These are phyloP conservation scores for Enteromius thamalakanensis DNA, from an alignment of 2,797 vertebrate species.

Conservation along the genomic window DNA sequence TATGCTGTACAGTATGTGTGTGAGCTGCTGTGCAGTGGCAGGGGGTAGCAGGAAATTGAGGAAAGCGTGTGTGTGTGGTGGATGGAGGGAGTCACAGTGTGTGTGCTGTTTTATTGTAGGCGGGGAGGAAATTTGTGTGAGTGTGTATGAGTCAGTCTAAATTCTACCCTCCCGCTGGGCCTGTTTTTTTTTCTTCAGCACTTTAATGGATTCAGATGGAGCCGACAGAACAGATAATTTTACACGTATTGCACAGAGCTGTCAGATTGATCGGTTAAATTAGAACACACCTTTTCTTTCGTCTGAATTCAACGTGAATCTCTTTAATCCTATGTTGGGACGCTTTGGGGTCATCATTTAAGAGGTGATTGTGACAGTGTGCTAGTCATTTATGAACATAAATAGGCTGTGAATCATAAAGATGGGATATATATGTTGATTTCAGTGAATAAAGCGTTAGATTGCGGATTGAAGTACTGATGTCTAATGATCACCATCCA, in stretches of 20 bases:
- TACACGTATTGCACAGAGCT: constrained; percentile 29
- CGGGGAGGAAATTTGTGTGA: constrained; percentile 26
- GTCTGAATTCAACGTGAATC: background rate
- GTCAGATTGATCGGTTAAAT: constrained; percentile 8
- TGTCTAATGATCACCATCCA: constrained; percentile 1
- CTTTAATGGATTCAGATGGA: constrained; percentile 41
- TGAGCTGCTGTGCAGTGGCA: constrained; percentile 37
- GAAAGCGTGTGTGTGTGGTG: background rate
- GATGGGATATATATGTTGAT: constrained; percentile 30
- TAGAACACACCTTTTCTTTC: constrained; percentile 18
- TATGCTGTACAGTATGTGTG: constrained; percentile 44
- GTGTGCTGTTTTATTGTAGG: constrained; percentile 25
- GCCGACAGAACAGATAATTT: constrained; percentile 18
- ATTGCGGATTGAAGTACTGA: background rate
- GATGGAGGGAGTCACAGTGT: constrained; percentile 42
- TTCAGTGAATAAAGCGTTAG: constrained; percentile 31
- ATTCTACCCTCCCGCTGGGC: constrained; percentile 38
- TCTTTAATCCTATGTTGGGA: constrained; percentile 34
- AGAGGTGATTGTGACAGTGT: background rate
- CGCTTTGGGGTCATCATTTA: constrained; percentile 26
- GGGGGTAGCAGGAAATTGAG: constrained; percentile 49
- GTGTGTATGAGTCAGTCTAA: constrained; percentile 54
- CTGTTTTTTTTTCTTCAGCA: constrained; percentile 17
- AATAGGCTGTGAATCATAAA: constrained; percentile 8
- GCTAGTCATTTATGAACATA: background rate